Evolutionary conservation across 2,888 invertebrate genomes (phyloP), one percentile per base, ranked within the genome.

Genomic region (Gymnoscelis rufifasciata): DNA sequence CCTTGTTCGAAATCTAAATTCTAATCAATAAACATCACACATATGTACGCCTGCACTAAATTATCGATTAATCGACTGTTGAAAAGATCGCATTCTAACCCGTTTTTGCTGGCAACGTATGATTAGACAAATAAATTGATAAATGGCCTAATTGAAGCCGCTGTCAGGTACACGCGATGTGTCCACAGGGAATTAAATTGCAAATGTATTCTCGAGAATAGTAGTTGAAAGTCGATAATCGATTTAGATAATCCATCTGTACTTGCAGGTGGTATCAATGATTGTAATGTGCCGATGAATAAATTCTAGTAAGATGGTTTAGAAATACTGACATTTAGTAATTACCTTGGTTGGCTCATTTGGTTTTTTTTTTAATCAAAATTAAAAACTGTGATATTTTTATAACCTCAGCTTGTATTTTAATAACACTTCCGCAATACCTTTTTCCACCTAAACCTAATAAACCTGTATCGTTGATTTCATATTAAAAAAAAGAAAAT

Each of bases 151-250:
- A 47, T 27, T 47, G 31, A 47, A 45, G 41, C 28, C 49, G 38
- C 43, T 33, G 47, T 24, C 27, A 29, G 37, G 43, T 12, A 12
- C 59, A 66, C 59, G 59, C 61, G 50, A 48, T 38, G 40, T 51
- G 43, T 58, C 51, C 54, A 57, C 53, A 42, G 47, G 56, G 51
- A 26, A 53, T 60, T 57, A 57, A 54, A 58, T 56, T 43, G 47
- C 56, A 56, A 57, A 56, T 57, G 7, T 49, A 49, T 49, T 44
- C 44, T 31, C 30, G 47, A 60, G 62, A 62, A 44, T 38, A 43
- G 31, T 46, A 53, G 23, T 64, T 67, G 69, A 68, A 68, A 61
- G 57, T 60, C 51, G 54, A 63, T 66, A 64, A 66, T 69, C 60
- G 63, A 59, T 66, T 63, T 62, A 62, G 52, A 46, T 47, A 42